Evolutionary conservation across 2,797 vertebrate species (phyloP), one percentile per base, ranked within the genome.

Genomic region (Malurus leucopterus): DNA sequence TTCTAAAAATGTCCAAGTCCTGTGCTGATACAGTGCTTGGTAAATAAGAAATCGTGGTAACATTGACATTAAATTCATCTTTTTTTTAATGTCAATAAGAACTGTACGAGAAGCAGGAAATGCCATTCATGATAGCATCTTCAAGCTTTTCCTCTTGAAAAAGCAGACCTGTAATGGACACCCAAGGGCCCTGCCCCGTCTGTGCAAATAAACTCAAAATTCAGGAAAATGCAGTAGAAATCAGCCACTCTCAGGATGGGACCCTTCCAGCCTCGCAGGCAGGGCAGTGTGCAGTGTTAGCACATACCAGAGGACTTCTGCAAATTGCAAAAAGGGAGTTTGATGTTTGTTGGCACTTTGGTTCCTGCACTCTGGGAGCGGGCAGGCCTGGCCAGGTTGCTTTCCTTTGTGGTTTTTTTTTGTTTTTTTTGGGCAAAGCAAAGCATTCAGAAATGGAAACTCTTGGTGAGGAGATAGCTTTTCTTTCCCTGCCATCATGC

Each of bases 61-160:
- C 10, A 12, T 2, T 69, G 71, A 55, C 14, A 83, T 32, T 71
- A 87, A 63, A 22, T 38, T 46, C 1, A 24, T 73, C 15, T 49
- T 32, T 54, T 76, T 49, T 65, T 50, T 62, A 6, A 16, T 57
- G 80, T 78, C 26, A 81, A 14, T 86, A 91, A 67, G 53, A 76
- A 43, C 34, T 46, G 34, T 74, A 74, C 1, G 2, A 64, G 80
- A 91, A 89, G 63, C 46, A 88, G 80, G 73, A 93, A 94, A 88
- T 89, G 43, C 62, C 80, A 70, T 82, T 76, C 67, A 32, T 40
- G 63, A 86, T 88, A 86, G 49, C 55, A 92, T 86, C 83, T 89
- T 92, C 74, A 61, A 82, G 46, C 34, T 68, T 78, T 94, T 87
- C 57, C 57, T 84, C 83, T 73, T 67, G 63, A 89, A 91, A 92